Base-by-base conservation (phyloP, 2,888 invertebrate species). In the Pimpla rufipes region DNA sequence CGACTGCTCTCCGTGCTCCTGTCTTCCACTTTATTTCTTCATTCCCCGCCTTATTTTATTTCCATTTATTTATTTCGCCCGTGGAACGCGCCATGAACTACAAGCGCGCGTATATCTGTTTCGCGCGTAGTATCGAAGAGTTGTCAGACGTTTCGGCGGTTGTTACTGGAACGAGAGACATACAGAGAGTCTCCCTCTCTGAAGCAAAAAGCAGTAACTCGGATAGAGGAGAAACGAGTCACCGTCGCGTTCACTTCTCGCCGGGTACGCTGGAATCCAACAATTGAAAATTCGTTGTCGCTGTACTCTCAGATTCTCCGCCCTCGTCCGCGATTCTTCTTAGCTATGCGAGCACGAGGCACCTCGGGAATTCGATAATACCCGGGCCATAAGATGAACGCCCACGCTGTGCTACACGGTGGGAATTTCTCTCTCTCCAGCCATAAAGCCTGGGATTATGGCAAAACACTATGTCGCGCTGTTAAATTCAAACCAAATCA, bases 231-330 rank as follows among this genome's bases (percentile, higher is more conserved):
- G 29, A 47, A 66, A 79, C 77, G 66, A 40, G 66, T 75, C 77
- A 68, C 68, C 4, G 45, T 57, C 37, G 47, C 16, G 67, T 74
- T 74, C 57, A 37, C 57, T 71, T 71, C 64, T 29, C 47, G 18
- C 13, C 16, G 73, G 71, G n/a, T 73, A 80, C 73, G 64, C 62
- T 42, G 81, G 83, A 85, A 85, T 85, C 66, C 81, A 74, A 73
- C 85, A 59, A 85, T 85, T 83, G 81, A 40, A 85, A 85, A 85
- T 85, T 83, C 83, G 83, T 81, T 80, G 85, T 21, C 66, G 18
- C 21, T 47, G 29, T 47, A 4, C 47, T 52, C 47, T n/a, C 66
- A 0, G 59, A 23, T 47, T 74, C 62, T 70, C 59, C 59, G 37
- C 18, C 47, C 47, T 59, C 73, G 66, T 66, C 23, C 59, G 29